Percentiles rank a stretch among this genome's conserved stretches.
Evolutionary conservation across 2,797 vertebrate genomes (phyloP).

Genomic region (Lateolabrax maculatus): DNA sequence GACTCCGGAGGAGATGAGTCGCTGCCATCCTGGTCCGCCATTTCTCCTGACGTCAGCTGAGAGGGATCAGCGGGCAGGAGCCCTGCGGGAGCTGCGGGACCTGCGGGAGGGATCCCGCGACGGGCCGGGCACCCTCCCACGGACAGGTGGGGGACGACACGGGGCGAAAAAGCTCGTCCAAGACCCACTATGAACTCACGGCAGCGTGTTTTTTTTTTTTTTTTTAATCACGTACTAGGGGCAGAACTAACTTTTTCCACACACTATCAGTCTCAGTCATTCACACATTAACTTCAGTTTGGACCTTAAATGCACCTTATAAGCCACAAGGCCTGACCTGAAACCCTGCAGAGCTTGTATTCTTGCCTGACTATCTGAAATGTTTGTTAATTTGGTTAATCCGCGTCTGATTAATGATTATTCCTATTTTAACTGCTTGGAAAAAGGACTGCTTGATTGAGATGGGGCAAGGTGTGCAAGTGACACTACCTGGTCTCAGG

Average conservation of each 20-base stretch:
- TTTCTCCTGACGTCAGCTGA: constrained; percentile 88
- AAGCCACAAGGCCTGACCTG: not conserved
- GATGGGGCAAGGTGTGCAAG: not conserved
- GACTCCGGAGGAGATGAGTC: constrained; percentile 83
- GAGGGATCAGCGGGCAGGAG: constrained; percentile 75
- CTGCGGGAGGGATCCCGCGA: constrained; percentile 44
- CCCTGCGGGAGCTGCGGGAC: constrained; percentile 52
- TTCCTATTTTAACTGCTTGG: not conserved
- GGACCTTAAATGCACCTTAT: not conserved
- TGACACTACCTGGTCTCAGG: not conserved
- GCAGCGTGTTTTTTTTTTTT: too few relatives aligned
- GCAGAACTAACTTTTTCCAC: not conserved
- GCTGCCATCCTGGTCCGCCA: constrained; percentile 88
- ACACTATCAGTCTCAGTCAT: not conserved
- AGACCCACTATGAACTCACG: too few relatives aligned
- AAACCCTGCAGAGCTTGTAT: not conserved
- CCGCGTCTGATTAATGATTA: not conserved
- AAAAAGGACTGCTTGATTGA: not conserved
- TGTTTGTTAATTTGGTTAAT: not conserved
- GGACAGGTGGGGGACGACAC: constrained; percentile 77
- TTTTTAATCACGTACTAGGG: not conserved
- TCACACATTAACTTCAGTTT: not conserved
- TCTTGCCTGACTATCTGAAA: too few relatives aligned
- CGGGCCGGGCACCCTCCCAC: constrained; percentile 62
- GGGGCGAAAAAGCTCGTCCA: rapidly evolving